Base-by-base conservation (phyloP, 2,113 vertebrate genomes). In the Cottus gobio region DNA sequence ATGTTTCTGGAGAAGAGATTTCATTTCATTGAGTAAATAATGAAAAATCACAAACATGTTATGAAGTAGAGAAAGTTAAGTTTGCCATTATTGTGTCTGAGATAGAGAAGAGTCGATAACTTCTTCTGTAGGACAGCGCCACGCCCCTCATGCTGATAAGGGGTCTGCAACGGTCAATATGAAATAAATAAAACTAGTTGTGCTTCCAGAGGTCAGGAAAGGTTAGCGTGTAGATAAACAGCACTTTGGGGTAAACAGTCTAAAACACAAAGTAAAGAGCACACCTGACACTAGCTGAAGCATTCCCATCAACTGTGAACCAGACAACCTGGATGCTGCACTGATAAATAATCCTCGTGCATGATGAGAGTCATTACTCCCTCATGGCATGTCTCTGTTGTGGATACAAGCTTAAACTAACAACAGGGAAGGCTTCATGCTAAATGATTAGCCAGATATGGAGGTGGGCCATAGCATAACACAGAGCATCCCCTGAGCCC, bases 371-470 rank as follows among this genome's bases (percentile, higher is more conserved):
- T 64, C 36, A 13, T 42, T 22, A 12, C 39, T 26, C 62, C n/a
- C 20, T 22, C 12, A 7, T n/a, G 30, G 37, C 72, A 57, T 63
- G 73, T 31, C 37, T 57, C 24, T 77, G 76, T 67, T 65, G 22
- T 66, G 80, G 48, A 78, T 57, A 60, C 46, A 26, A 31, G 44
- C 65, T 75, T 64, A 82, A 69, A 72, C 37, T n/a, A 82, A 64
- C 71, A 75, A 15, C 18, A 75, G 54, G 37, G 30, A 70, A 52
- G 57, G 54, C 9, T 24, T 26, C 31, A 72, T 79, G 30, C 57
- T 80, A 70, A 87, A 73, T 77, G 77, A 65, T 81, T 50, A 71
- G 58, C 73, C 73, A 80, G 81, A 80, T 16, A 34, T 44, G 7
- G n/a, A 30, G 12, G 66, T 37, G 67, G n/a, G 36, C 44, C 31